A percentile compares a stretch with the other conserved stretches of the same genome.
phyloP scores from a whole-genome alignment of 2,888 invertebrate species.

The Sesia bembeciformis region DNA sequence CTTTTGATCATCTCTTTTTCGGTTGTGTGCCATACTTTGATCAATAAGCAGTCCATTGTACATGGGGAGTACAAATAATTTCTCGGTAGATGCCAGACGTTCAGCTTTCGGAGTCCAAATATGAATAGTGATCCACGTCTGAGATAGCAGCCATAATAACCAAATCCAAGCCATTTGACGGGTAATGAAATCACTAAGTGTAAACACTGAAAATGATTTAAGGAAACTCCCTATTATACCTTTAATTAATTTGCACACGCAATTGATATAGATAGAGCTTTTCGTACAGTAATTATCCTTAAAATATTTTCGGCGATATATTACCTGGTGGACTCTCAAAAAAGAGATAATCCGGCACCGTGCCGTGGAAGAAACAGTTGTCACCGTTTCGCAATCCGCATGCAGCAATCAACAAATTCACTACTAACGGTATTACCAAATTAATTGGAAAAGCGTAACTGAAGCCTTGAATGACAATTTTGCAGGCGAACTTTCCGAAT shows the following conservation, averaged over 20 bases:
- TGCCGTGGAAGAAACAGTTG: conserved; percentile 90
- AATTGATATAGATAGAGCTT: neutral
- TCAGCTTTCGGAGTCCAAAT: conserved; percentile 99
- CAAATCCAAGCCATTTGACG: conserved; percentile 95
- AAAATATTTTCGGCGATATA: neutral
- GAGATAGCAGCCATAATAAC: conserved; percentile 93
- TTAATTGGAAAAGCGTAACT: conserved; percentile 98
- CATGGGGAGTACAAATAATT: conserved; percentile 95
- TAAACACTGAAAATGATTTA: conserved; percentile 69
- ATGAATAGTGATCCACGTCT: conserved; percentile 97
- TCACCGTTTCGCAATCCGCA: conserved; percentile 91
- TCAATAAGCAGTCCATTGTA: conserved; percentile 94
- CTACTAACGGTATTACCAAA: conserved; percentile 91
- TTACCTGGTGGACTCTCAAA: conserved; percentile 88
- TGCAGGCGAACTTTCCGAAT: conserved; percentile 96
- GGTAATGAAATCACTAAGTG: conserved; percentile 87
- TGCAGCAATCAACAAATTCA: conserved; percentile 89
- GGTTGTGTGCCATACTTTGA: conserved; percentile 94
- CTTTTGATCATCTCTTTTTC: conserved; percentile 92
- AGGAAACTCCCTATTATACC: too few species aligned
- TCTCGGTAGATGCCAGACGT: conserved; percentile 96
- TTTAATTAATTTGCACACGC: too few species aligned
- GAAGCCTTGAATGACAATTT: conserved; percentile 97
- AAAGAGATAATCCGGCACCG: conserved; percentile 91
- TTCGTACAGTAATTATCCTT: neutral